These are phyloP conservation scores for Coturnix japonica DNA, from an alignment of 2,113 vertebrate genomes.

Conservation along the genomic window DNA sequence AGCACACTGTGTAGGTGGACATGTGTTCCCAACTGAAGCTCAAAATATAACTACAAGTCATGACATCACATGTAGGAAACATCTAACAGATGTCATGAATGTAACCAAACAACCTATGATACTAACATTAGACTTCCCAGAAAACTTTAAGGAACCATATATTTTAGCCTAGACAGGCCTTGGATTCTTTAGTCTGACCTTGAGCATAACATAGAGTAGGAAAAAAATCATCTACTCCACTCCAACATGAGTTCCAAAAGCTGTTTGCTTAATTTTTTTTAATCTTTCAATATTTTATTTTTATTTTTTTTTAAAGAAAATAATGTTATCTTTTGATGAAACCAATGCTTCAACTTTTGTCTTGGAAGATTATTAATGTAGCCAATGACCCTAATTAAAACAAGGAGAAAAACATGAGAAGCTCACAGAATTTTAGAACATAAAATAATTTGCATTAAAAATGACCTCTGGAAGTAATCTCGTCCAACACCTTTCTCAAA, in stretches of 20 bases:
- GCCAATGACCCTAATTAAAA: background rate
- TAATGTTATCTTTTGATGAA: background rate
- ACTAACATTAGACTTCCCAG: conserved; percentile 18
- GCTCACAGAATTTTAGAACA: background rate
- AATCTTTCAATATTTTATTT: no score
- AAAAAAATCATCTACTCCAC: background rate
- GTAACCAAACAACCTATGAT: background rate
- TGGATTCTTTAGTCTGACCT: background rate
- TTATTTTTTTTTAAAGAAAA: background rate
- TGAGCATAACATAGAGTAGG: background rate
- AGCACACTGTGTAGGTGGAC: conserved; percentile 19
- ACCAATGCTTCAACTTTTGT: background rate
- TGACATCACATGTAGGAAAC: conserved; percentile 36
- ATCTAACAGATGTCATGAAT: conserved; percentile 25
- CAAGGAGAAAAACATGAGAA: background rate
- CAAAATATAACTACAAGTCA: background rate
- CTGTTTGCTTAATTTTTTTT: background rate
- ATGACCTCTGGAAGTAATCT: background rate
- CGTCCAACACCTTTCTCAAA: background rate
- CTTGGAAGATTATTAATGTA: background rate
- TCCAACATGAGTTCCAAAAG: background rate
- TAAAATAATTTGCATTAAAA: background rate
- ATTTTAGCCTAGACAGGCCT: background rate
- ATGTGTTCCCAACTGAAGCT: background rate
- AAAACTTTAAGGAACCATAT: conserved; percentile 5